These are phyloP conservation scores for Syngnathoides biaculeatus DNA, from an alignment of 2,113 vertebrate genomes.

Conservation along the genomic window DNA sequence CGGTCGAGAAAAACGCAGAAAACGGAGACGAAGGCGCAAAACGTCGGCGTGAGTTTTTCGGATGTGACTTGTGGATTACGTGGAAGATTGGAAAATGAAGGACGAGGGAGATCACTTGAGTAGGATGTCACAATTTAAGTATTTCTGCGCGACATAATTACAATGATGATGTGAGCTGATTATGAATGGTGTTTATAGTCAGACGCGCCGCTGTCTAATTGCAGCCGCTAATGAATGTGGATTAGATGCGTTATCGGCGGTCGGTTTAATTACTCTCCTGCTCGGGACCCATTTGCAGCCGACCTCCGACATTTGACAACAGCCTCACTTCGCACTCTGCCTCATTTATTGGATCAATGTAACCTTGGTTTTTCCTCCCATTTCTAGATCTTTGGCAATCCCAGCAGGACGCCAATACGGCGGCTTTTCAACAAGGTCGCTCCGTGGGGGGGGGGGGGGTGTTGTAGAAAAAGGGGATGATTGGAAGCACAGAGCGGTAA, in stretches of 20 bases:
- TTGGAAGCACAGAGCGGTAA: constrained; percentile 7
- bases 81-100: too few species aligned
- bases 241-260: not conserved
- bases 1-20: too few species aligned
- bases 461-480: constrained; percentile 6
- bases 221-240: not conserved
- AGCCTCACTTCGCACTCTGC: constrained; percentile 11
- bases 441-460: not conserved
- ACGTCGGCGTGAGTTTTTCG: too few species aligned
- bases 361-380: constrained; percentile 21
- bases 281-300: not conserved
- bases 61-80: too few species aligned
- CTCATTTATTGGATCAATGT: constrained; percentile 21
- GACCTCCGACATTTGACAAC: not conserved
- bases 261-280: constrained; percentile 1
- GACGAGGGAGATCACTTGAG: not conserved
- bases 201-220: constrained; percentile 13
- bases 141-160: constrained; percentile 7
- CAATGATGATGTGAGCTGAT: constrained; percentile 15
- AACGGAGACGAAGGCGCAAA: too few species aligned
- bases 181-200: constrained; percentile 35
- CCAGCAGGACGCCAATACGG: constrained; percentile 16
- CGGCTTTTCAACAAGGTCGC: not conserved
- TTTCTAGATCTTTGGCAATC: constrained; percentile 14
- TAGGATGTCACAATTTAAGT: constrained; percentile 9